Evolutionary conservation across 2,888 invertebrate species (phyloP).

Genomic region (Tuberolachnus salignus): DNA sequence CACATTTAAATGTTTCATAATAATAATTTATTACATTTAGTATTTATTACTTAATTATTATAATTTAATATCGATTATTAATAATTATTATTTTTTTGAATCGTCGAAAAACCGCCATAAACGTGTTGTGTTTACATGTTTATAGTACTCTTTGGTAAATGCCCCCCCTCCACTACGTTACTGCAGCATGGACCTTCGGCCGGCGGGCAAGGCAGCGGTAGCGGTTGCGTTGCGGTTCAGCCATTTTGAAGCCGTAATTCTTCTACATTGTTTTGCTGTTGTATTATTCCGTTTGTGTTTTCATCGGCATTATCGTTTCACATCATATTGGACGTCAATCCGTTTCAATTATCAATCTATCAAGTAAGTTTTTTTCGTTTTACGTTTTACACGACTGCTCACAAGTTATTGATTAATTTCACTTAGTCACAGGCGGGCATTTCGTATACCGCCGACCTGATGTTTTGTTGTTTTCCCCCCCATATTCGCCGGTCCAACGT

Average conservation of each 20-base stretch:
- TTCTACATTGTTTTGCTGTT: neutral
- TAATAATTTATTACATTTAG: too few species aligned
- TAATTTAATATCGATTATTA: too few species aligned
- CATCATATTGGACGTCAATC: neutral
- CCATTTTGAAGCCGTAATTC: slow-evolving; percentile 48
- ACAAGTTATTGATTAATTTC: too few species aligned
- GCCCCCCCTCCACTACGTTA: neutral
- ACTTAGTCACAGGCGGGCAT: too few species aligned
- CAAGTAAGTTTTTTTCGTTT: slow-evolving; percentile 14
- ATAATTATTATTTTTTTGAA: neutral
- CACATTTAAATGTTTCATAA: too few species aligned
- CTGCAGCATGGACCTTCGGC: neutral
- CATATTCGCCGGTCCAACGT: too few species aligned
- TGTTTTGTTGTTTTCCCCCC: too few species aligned
- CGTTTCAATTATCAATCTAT: neutral
- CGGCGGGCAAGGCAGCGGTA: slow-evolving; percentile 40
- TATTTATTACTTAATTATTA: too few species aligned
- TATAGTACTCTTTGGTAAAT: slow-evolving; percentile 49
- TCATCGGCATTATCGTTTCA: neutral
- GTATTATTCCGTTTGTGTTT: slow-evolving; percentile 7
- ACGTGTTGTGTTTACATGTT: slow-evolving; percentile 34
- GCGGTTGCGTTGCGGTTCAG: slow-evolving; percentile 52
- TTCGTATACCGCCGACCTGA: too few species aligned
- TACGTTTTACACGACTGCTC: too few species aligned
- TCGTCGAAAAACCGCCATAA: neutral